phyloP scores from a whole-genome alignment of 2,888 invertebrate genomes.

The Tortrix viridana region DNA sequence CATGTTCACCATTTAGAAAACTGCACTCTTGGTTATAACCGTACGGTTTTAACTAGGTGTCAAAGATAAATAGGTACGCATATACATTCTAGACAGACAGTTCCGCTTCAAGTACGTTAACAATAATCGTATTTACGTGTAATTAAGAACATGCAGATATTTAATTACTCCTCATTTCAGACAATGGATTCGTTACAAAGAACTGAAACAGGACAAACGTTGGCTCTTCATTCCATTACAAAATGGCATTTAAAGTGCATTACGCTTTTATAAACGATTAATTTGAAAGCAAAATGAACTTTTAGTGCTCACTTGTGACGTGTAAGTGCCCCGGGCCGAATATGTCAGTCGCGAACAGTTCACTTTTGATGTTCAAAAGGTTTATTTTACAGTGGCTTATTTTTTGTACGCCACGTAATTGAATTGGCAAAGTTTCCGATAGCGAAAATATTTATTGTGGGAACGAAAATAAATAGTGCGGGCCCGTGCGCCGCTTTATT shows the following conservation, averaged over 20 bases:
- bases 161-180: not conserved
- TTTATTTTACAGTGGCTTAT: conserved; percentile 67
- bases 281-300: conserved; percentile 52
- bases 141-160: not conserved
- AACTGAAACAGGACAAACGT: conserved; percentile 2
- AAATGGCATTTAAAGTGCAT: conserved; percentile 29
- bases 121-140: not conserved
- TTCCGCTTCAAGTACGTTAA: not conserved
- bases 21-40: no score
- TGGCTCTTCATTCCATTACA: conserved; percentile 19
- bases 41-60: no score
- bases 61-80: no score
- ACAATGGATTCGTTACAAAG: conserved; percentile 6
- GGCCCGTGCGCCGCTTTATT: conserved; percentile 30
- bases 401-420: conserved; percentile 64
- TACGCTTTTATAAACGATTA: conserved; percentile 36
- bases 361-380: conserved; percentile 61
- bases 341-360: conserved; percentile 59
- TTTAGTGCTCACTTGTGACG: conserved; percentile 46
- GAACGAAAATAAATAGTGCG: conserved; percentile 55
- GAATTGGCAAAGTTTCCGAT: conserved; percentile 69
- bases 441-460: conserved; percentile 61
- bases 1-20: no score
- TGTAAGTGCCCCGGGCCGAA: conserved; percentile 41
- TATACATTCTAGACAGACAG: no score